These are phyloP conservation scores for Engystomops pustulosus DNA, from an alignment of 2,113 vertebrate genomes.

Conservation along the genomic window DNA sequence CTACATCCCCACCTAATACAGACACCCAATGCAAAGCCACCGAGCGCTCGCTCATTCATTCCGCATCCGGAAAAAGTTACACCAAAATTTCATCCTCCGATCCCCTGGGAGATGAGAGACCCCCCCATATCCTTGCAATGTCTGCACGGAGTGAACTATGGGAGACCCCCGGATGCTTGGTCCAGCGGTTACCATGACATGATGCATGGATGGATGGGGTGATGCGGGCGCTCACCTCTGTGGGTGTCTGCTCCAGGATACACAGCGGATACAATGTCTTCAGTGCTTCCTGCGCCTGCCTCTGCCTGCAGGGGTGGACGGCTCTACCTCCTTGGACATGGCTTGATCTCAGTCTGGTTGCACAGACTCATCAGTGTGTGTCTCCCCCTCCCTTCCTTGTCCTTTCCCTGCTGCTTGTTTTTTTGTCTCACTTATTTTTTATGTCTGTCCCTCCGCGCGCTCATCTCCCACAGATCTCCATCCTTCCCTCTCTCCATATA, in stretches of 20 bases:
- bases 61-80: not conserved
- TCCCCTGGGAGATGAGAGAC: not conserved
- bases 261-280: constrained; percentile 26
- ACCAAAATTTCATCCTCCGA: not conserved
- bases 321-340: constrained; percentile 40
- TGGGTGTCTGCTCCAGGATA: constrained; percentile 45
- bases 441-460: constrained; percentile 3
- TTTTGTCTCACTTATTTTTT: constrained; percentile 25
- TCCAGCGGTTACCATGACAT: not conserved
- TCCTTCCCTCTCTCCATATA: constrained; percentile 1
- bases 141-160: no score
- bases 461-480: constrained; percentile 22
- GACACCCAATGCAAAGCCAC: not conserved
- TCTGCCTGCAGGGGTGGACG: constrained; percentile 40
- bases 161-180: no score
- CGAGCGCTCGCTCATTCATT: not conserved
- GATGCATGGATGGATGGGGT: not conserved
- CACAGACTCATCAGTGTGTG: constrained; percentile 26
- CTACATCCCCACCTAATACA: not conserved
- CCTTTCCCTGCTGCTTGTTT: constrained; percentile 35
- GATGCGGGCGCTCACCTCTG: constrained; percentile 41
- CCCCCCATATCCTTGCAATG: no score
- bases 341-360: constrained; percentile 51
- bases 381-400: constrained; percentile 36
- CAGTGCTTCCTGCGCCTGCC: constrained; percentile 16